These are phyloP conservation scores for Tenthredo distinguenda DNA, from an alignment of 2,888 invertebrate species.

Conservation along the genomic window DNA sequence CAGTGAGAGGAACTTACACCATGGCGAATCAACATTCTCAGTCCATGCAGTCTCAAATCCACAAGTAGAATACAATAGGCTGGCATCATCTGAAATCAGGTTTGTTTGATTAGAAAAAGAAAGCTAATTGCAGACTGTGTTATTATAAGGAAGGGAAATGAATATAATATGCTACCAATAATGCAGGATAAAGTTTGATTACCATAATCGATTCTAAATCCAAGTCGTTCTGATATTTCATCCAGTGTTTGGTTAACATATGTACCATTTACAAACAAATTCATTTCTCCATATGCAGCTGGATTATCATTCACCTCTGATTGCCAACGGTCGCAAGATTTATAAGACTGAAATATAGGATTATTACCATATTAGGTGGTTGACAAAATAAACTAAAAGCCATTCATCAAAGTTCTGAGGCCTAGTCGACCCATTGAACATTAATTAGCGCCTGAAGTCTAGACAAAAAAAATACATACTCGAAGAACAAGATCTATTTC, in stretches of 20 bases:
- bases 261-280: constrained; percentile 80
- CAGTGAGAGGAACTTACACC: constrained; percentile 87
- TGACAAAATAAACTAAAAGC: constrained; percentile 13
- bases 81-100: constrained; percentile 80
- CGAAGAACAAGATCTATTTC: constrained; percentile 84
- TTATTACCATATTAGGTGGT: background rate
- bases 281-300: constrained; percentile 81
- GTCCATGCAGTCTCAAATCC: constrained; percentile 92
- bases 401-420: background rate
- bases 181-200: constrained; percentile 41
- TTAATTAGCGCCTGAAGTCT: background rate
- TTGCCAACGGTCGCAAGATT: constrained; percentile 86
- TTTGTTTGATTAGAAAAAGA: background rate
- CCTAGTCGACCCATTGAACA: background rate
- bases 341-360: constrained; percentile 85
- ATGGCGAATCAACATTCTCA: constrained; percentile 83
- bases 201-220: constrained; percentile 79
- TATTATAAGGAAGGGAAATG: background rate
- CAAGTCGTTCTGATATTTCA: constrained; percentile 82
- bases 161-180: background rate
- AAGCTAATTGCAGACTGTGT: background rate
- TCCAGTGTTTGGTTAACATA: constrained; percentile 82
- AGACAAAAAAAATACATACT: constrained; percentile 78
- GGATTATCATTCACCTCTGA: constrained; percentile 85
- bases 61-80: constrained; percentile 87